These are phyloP conservation scores for Gadus macrocephalus DNA, from an alignment of 2,113 vertebrate genomes.

Conservation along the genomic window DNA sequence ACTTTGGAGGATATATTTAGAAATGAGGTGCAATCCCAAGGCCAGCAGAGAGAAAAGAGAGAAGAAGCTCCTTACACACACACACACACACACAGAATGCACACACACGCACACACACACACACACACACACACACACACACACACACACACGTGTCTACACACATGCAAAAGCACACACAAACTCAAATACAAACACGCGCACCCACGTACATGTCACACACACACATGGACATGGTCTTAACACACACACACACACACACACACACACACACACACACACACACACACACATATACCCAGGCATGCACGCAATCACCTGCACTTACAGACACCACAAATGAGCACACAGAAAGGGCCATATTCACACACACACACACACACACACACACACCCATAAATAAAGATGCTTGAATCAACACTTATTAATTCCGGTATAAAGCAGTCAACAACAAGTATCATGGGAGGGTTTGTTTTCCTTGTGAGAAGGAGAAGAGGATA, in stretches of 20 bases:
- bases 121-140: too few relatives aligned
- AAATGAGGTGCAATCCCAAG: constrained; percentile 76
- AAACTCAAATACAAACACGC: not conserved
- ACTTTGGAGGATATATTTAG: constrained; percentile 84
- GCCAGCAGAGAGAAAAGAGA: constrained; percentile 51
- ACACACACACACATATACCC: not conserved
- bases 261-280: not conserved
- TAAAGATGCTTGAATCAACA: constrained; percentile 15
- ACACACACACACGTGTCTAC: not conserved
- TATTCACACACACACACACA: constrained; percentile 4
- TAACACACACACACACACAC: not conserved
- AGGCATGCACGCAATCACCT: not conserved
- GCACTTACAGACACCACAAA: too few relatives aligned
- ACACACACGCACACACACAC: not conserved
- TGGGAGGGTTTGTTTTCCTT: too few relatives aligned
- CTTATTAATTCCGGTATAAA: not conserved
- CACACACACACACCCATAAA: constrained; percentile 1
- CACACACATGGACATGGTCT: constrained; percentile 1
- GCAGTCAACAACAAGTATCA: not conserved
- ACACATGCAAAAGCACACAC: too few relatives aligned
- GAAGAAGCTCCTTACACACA: constrained; percentile 3
- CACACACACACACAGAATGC: not conserved
- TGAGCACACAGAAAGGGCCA: too few relatives aligned
- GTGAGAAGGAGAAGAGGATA: constrained; percentile 1
- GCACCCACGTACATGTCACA: not conserved